These are phyloP conservation scores for Platycheirus albimanus DNA, from an alignment of 2,888 invertebrate genomes.

Conservation along the genomic window DNA sequence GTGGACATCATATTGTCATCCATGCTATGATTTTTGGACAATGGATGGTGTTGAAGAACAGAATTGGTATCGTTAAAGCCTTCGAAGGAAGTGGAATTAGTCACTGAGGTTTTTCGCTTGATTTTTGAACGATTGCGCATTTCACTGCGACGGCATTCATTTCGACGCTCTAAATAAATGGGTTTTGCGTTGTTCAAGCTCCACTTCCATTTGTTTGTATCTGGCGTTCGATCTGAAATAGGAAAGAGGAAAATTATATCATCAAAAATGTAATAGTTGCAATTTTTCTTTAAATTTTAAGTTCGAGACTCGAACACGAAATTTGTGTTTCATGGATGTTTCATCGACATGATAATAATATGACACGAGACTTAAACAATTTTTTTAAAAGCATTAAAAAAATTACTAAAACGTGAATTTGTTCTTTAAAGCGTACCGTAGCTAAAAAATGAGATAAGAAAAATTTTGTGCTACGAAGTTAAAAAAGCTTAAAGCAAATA, in stretches of 20 bases:
- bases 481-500: too few species aligned
- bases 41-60: conserved; percentile 39
- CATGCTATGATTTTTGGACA: conserved; percentile 78
- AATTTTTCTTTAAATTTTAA: too few species aligned
- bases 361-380: too few species aligned
- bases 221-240: conserved; percentile 81
- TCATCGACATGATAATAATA: too few species aligned
- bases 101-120: conserved; percentile 80
- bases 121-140: conserved; percentile 82
- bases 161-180: conserved; percentile 94
- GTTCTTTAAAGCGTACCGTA: too few species aligned
- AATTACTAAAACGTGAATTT: too few species aligned
- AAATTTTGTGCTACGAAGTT: too few species aligned
- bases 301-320: too few species aligned
- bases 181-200: conserved; percentile 89
- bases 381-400: too few species aligned
- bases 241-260: conserved; percentile 11
- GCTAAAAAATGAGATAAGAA: too few species aligned
- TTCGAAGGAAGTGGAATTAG: conserved; percentile 80
- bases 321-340: too few species aligned
- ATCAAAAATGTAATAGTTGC: too few species aligned
- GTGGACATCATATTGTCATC: conserved; percentile 79
- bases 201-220: conserved; percentile 83
- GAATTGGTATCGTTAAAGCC: conserved; percentile 78
- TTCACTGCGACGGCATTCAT: conserved; percentile 87